Conservation (phyloP, 2,888 invertebrate species). For the Melanotus villosus region DNA sequence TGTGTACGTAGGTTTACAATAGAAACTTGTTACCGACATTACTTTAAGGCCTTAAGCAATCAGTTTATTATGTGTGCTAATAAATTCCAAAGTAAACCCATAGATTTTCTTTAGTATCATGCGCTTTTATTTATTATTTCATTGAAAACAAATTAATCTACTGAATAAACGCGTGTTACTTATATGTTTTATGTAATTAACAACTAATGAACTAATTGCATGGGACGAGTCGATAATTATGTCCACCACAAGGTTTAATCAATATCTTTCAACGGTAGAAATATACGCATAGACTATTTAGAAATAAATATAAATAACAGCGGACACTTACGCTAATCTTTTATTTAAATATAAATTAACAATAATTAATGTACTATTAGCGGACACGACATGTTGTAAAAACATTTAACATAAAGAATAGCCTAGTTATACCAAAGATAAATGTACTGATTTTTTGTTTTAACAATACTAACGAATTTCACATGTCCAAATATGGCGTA, state of each 20-base stretch:
- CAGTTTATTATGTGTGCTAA: constrained; percentile 7
- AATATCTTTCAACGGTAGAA: neutral
- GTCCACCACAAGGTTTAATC: neutral
- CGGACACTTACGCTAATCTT: too few relatives aligned
- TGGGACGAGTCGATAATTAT: neutral
- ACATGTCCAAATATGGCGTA: neutral
- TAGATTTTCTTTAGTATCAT: constrained; percentile 6
- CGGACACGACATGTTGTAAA: too few relatives aligned
- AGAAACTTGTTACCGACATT: constrained; percentile 16
- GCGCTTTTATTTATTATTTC: constrained; percentile 15
- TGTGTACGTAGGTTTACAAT: constrained; percentile 14
- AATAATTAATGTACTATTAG: neutral
- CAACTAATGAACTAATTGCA: neutral
- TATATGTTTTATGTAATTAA: constrained; percentile 4
- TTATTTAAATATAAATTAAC: neutral
- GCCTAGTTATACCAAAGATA: neutral
- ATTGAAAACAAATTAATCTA: constrained; percentile 19
- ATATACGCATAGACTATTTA: too few relatives aligned
- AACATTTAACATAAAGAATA: neutral
- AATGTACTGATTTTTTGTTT: neutral
- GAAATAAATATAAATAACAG: too few relatives aligned
- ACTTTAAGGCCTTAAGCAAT: neutral
- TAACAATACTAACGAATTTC: neutral
- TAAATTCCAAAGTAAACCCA: constrained; percentile 8
- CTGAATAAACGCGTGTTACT: neutral